Conservation (phyloP, 1,140 invertebrate species). For the Wiebesia pumilae region DNA sequence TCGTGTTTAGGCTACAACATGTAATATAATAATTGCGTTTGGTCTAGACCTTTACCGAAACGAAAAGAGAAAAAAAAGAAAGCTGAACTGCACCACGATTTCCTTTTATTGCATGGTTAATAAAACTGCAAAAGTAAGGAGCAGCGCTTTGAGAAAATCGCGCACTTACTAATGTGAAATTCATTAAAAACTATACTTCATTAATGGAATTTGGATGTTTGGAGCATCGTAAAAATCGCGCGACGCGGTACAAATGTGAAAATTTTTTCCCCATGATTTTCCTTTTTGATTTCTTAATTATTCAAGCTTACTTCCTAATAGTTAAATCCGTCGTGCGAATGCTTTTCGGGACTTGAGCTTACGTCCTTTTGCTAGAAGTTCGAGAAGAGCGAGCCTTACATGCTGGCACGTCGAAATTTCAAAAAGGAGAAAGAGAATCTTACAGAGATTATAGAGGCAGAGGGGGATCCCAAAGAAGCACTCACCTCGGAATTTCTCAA, state of each 20-base stretch:
- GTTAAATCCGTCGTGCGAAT: not conserved
- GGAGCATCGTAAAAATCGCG: constrained; percentile 8
- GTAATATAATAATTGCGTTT: constrained; percentile 75
- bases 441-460: not conserved
- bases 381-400: not conserved
- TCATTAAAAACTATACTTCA: constrained; percentile 21
- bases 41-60: constrained; percentile 74
- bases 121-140: constrained; percentile 47
- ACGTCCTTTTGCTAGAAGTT: not conserved
- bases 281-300: constrained; percentile 18
- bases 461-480: not conserved
- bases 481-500: constrained; percentile 31
- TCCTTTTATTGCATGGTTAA: constrained; percentile 60
- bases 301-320: not conserved
- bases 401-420: not conserved
- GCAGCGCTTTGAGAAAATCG: constrained; percentile 64
- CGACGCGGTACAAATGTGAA: constrained; percentile 23
- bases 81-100: constrained; percentile 70
- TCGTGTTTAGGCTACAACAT: constrained; percentile 75
- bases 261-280: not conserved
- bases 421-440: not conserved
- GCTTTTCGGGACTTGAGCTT: not conserved
- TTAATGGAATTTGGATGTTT: not conserved
- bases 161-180: constrained; percentile 57
- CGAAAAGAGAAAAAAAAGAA: constrained; percentile 57